Evolutionary conservation across 2,888 invertebrate species (phyloP).

Genomic region (Thumatha senex): DNA sequence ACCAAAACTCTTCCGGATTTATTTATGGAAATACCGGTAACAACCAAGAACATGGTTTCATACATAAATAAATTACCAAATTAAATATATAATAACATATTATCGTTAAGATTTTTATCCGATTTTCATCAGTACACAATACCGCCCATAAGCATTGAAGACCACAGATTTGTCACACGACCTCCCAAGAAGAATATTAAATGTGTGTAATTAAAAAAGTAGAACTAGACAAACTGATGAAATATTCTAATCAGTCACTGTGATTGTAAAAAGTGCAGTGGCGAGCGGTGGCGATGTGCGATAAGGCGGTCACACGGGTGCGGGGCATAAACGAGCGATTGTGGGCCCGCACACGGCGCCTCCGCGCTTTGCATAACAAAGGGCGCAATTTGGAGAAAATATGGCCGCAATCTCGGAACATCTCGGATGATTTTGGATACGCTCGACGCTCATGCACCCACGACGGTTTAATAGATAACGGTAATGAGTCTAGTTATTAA

Average conservation of each 20-base stretch:
- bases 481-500: slow-evolving; percentile 11
- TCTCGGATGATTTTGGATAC: slow-evolving; percentile 56
- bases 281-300: slow-evolving; percentile 59
- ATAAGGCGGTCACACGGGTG: slow-evolving; percentile 72
- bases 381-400: slow-evolving; percentile 82
- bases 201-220: slow-evolving; percentile 60
- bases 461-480: slow-evolving; percentile 34
- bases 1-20: no score
- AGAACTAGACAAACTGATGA: slow-evolving; percentile 67
- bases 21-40: no score
- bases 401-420: slow-evolving; percentile 73
- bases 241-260: slow-evolving; percentile 78
- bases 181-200: slow-evolving; percentile 52
- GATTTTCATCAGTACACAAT: slow-evolving; percentile 21
- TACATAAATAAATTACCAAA: no score
- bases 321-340: slow-evolving; percentile 68
- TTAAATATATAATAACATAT: no score
- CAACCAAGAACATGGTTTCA: no score
- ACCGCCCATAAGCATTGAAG: slow-evolving; percentile 11
- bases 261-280: slow-evolving; percentile 68
- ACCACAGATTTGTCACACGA: slow-evolving; percentile 38
- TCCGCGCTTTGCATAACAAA: slow-evolving; percentile 82
- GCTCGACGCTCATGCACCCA: slow-evolving; percentile 48
- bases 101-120: slow-evolving; percentile 29
- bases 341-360: slow-evolving; percentile 79